These are phyloP conservation scores for Drymodes brunneopygia DNA, from an alignment of 2,113 vertebrate genomes.

Conservation along the genomic window DNA sequence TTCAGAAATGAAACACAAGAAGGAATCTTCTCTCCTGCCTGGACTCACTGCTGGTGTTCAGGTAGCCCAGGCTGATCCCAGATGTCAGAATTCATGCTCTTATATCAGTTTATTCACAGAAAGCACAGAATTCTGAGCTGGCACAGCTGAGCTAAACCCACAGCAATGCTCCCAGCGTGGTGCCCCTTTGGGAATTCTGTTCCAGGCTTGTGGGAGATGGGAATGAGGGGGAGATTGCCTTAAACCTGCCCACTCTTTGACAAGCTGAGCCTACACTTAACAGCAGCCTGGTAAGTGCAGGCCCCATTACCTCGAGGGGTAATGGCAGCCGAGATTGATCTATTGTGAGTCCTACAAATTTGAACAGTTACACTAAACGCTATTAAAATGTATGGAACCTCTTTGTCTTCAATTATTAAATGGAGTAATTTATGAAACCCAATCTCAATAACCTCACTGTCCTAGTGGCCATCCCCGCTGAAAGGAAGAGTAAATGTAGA, in stretches of 20 bases:
- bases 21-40: background rate
- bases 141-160: background rate
- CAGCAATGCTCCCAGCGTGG: background rate
- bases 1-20: background rate
- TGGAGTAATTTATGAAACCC: conserved; percentile 51
- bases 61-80: background rate
- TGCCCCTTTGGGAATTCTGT: background rate
- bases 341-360: conserved; percentile 22
- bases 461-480: background rate
- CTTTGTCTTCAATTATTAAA: conserved; percentile 65
- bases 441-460: conserved; percentile 39
- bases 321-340: conserved; percentile 12
- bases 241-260: background rate
- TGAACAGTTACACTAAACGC: conserved; percentile 1
- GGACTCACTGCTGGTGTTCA: background rate
- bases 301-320: background rate
- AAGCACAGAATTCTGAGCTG: background rate
- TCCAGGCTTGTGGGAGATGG: background rate
- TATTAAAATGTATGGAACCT: conserved; percentile 47
- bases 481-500: conserved; percentile 24
- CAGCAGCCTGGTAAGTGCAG: conserved; percentile 17
- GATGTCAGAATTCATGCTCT: background rate
- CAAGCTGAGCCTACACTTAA: background rate
- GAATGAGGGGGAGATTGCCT: background rate
- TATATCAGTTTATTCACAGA: background rate